Evolutionary conservation across 2,888 invertebrate genomes (phyloP).

Genomic region (Crematogaster levior): DNA sequence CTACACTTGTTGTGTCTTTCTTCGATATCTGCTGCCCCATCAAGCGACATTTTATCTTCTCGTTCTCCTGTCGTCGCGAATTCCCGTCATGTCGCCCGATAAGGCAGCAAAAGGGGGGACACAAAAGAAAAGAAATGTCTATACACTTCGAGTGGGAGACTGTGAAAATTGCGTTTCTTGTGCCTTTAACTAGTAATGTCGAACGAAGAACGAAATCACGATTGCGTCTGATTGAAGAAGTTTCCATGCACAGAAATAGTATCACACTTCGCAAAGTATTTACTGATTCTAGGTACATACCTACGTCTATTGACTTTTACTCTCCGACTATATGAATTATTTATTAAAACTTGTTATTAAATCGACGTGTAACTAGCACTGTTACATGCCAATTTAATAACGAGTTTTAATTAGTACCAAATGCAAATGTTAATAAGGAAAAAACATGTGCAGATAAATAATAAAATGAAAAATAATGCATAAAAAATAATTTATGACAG

Average conservation of each 20-base stretch:
- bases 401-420: too few relatives aligned
- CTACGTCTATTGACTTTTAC: not conserved
- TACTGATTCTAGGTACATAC: conserved; percentile 5
- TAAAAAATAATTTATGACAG: not conserved
- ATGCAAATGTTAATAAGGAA: not conserved
- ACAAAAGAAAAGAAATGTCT: conserved; percentile 16
- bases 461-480: not conserved
- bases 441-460: not conserved
- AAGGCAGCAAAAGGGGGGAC: conserved; percentile 33
- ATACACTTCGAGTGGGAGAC: conserved; percentile 4
- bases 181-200: conserved; percentile 2
- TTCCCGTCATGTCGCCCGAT: conserved; percentile 57
- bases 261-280: not conserved
- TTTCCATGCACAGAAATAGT: conserved; percentile 10
- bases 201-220: not conserved
- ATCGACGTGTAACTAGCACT: not conserved
- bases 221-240: not conserved
- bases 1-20: conserved; percentile 10
- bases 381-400: too few relatives aligned
- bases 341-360: conserved; percentile 1
- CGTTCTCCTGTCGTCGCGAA: conserved; percentile 62
- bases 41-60: conserved; percentile 61
- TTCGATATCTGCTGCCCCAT: conserved; percentile 49
- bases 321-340: conserved; percentile 15
- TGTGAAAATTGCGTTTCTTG: conserved; percentile 12